A percentile compares a stretch with the other conserved stretches of the same genome.
Evolutionary conservation across 1,140 invertebrate species (phyloP).

Genomic region (Brachionus manjavacas): DNA sequence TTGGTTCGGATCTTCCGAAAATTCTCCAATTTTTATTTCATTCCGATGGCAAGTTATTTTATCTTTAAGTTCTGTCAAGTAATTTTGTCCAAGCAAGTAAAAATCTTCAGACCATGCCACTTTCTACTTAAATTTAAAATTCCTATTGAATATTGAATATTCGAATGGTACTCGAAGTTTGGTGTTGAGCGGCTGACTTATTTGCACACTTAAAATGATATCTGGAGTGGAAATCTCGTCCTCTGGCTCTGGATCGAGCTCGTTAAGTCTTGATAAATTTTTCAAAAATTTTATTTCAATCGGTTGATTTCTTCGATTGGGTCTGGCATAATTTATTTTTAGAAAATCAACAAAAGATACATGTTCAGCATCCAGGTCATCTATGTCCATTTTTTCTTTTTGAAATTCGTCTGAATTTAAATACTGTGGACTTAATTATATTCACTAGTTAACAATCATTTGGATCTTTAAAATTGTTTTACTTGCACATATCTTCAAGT

Average conservation of each 20-base stretch:
- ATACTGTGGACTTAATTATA: constrained; percentile 9
- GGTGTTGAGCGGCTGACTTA: constrained; percentile 22
- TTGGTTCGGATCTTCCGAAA: not conserved
- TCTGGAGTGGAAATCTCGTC: constrained; percentile 16
- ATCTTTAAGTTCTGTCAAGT: constrained; percentile 4
- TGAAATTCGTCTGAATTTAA: constrained; percentile 17
- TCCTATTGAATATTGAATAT: not conserved
- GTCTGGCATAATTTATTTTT: not conserved
- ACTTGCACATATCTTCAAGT: constrained; percentile 32
- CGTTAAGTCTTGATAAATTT: not conserved
- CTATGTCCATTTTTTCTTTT: not conserved
- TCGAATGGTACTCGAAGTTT: not conserved
- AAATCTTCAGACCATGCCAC: constrained; percentile 39
- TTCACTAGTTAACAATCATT: not conserved
- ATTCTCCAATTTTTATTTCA: constrained; percentile 28
- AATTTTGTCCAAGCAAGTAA: constrained; percentile 25
- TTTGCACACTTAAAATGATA: constrained; percentile 19
- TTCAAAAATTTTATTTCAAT: constrained; percentile 31
- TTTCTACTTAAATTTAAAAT: not conserved
- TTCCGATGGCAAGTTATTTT: constrained; percentile 28
- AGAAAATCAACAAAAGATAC: constrained; percentile 17
- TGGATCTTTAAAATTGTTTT: not conserved
- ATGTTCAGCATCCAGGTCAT: not conserved
- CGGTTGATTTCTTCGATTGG: constrained; percentile 29
- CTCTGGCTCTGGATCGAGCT: not conserved